phyloP scores from a whole-genome alignment of 2,113 vertebrate genomes.

The Chaenogobius annularis region DNA sequence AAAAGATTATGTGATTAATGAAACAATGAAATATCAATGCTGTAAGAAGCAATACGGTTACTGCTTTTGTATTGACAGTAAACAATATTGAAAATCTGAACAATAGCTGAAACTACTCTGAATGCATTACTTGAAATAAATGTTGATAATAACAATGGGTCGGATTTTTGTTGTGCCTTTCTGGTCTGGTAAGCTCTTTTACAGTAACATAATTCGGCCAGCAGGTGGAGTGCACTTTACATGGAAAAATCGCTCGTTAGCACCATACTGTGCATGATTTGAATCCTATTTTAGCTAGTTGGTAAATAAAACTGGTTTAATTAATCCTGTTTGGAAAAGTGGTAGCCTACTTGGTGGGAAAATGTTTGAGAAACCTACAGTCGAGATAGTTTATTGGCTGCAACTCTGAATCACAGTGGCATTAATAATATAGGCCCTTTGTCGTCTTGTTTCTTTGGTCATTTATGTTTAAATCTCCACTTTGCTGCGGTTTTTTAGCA shows the following conservation, averaged over 20 bases:
- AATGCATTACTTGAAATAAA: background rate
- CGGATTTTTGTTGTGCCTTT: background rate
- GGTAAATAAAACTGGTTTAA: no score
- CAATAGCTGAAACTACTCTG: background rate
- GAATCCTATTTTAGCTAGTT: no score
- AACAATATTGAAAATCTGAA: background rate
- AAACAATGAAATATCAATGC: slow-evolving; percentile 65
- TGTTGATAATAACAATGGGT: background rate
- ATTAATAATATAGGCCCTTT: no score
- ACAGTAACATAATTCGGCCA: slow-evolving; percentile 15
- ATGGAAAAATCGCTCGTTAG: slow-evolving; percentile 6
- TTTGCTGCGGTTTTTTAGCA: background rate
- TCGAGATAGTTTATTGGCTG: no score
- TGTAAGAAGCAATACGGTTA: slow-evolving; percentile 20
- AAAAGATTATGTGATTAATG: slow-evolving; percentile 62
- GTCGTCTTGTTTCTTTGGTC: no score
- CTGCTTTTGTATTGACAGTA: background rate
- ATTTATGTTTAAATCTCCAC: no score
- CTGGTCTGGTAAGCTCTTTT: no score
- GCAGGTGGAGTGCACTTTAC: slow-evolving; percentile 62
- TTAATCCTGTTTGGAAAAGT: no score
- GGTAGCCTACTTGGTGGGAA: no score
- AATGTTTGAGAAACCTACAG: no score
- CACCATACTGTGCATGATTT: no score
- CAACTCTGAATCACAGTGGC: no score